Evolutionary conservation across 2,888 invertebrate species (phyloP).

Genomic region (Eurytoma adleriae): DNA sequence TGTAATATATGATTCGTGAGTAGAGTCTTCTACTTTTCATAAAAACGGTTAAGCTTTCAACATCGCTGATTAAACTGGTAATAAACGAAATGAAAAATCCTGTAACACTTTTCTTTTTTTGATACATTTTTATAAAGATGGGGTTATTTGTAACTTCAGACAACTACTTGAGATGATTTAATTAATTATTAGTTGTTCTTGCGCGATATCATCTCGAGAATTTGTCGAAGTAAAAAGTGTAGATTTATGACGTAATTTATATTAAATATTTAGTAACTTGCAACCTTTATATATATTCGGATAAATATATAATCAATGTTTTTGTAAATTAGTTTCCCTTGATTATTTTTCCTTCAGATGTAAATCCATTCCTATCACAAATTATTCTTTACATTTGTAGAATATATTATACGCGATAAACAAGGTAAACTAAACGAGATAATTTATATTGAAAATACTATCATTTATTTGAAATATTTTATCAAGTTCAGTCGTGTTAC

Average conservation of each 20-base stretch:
- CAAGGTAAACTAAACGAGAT: no score
- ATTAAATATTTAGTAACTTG: constrained; percentile 65
- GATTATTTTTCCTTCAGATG: not conserved
- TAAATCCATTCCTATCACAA: not conserved
- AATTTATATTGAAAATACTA: no score
- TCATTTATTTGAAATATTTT: no score
- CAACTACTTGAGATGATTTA: constrained; percentile 47
- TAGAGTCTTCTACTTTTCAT: no score
- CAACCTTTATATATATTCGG: constrained; percentile 68
- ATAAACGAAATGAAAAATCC: constrained; percentile 35
- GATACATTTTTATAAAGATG: constrained; percentile 4
- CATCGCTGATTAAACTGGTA: no score
- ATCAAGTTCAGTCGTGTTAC: no score
- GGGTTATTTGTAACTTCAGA: constrained; percentile 13
- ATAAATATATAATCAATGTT: constrained; percentile 72
- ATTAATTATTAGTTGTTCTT: constrained; percentile 46
- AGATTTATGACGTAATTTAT: constrained; percentile 68
- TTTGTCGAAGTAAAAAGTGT: constrained; percentile 59
- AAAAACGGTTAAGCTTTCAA: no score
- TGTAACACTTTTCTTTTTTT: constrained; percentile 29
- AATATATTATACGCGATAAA: no score
- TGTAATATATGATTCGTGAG: no score
- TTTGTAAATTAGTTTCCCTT: constrained; percentile 66
- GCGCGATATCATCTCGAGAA: constrained; percentile 54
- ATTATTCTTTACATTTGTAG: no score